Base-by-base conservation (phyloP, 2,113 vertebrate species). In the Donacobius atricapilla region DNA sequence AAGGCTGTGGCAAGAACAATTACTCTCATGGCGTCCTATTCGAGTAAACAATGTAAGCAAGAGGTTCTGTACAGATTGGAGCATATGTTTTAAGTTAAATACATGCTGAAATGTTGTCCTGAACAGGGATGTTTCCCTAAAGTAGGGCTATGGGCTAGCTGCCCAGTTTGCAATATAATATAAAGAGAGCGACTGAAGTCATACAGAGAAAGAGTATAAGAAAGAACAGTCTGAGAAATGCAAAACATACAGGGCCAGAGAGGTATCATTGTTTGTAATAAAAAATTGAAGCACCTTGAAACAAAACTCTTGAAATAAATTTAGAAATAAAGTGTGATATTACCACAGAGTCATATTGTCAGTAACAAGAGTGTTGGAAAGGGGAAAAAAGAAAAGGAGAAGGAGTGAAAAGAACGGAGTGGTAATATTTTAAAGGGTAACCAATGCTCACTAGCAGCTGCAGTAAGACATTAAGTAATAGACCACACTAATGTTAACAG, bases 401-500 rank as follows among this genome's bases (percentile, higher is more conserved):
- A 33, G 75, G 35, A 66, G 35, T 83, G n/a, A n/a, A 92, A 97
- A 96, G 93, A 97, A 97, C 51, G 1, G 27, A 87, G 63, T 96
- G 96, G 82, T 93, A 97, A 96, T 98, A 98, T 98, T 97, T 98
- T 97, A 98, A 98, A 98, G 97, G 98, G 97, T 98, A 98, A 98
- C 97, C 97, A 98, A 95, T 96, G 96, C 94, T 98, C 95, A 96
- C 97, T 95, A 98, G 97, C 97, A 98, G 98, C 98, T 98, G 97
- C 95, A 95, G 97, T 96, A 96, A 97, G 97, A 97, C 97, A 98
- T 98, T 98, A 98, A 98, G 97, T 98, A 98, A 98, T 96, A 97
- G 98, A 98, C 97, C 98, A 97, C 97, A 97, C 96, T 98, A 98
- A 98, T 98, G 98, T 98, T 98, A 98, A 98, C 97, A 97, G 97